Percentiles rank a stretch among this genome's conserved stretches.
These are phyloP conservation scores for Ganaspis sp. DNA, from an alignment of 1,140 invertebrate species.

Conservation along the genomic window DNA sequence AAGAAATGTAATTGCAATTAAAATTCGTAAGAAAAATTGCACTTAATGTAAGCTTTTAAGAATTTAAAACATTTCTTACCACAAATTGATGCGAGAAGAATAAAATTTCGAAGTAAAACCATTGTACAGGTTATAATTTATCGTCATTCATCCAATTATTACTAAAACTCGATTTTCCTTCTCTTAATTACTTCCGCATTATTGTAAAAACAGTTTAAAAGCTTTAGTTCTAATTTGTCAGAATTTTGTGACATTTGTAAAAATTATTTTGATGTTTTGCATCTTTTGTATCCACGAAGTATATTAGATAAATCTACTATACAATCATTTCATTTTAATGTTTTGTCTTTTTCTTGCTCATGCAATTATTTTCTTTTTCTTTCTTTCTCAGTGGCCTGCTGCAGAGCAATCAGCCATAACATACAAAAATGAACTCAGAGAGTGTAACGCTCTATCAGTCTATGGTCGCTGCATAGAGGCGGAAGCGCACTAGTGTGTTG, in stretches of 20 bases:
- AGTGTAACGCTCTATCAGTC: too few relatives aligned
- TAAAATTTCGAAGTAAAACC: conserved; percentile 61
- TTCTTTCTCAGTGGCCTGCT: too few relatives aligned
- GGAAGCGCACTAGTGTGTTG: too few relatives aligned
- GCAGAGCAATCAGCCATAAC: too few relatives aligned
- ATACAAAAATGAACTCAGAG: too few relatives aligned
- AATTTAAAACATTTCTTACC: conserved; percentile 51
- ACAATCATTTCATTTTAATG: too few relatives aligned
- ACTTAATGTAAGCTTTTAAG: conserved; percentile 29
- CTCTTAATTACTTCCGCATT: conserved; percentile 45
- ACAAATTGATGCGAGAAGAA: conserved; percentile 54
- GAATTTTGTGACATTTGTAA: conserved; percentile 32
- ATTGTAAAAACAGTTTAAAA: conserved; percentile 37
- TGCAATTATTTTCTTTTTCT: too few relatives aligned
- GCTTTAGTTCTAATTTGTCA: conserved; percentile 10
- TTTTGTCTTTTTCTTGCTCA: too few relatives aligned
- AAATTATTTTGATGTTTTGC: conserved; percentile 6
- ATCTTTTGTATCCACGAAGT: neutral
- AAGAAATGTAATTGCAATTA: neutral
- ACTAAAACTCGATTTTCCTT: neutral
- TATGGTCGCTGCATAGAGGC: too few relatives aligned
- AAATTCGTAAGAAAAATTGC: neutral
- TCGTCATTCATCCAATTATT: neutral
- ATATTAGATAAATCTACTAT: too few relatives aligned
- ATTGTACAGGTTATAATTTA: conserved; percentile 46